Evolutionary conservation across 2,888 invertebrate species (phyloP).

Genomic region (Lasioglossum malachurum): DNA sequence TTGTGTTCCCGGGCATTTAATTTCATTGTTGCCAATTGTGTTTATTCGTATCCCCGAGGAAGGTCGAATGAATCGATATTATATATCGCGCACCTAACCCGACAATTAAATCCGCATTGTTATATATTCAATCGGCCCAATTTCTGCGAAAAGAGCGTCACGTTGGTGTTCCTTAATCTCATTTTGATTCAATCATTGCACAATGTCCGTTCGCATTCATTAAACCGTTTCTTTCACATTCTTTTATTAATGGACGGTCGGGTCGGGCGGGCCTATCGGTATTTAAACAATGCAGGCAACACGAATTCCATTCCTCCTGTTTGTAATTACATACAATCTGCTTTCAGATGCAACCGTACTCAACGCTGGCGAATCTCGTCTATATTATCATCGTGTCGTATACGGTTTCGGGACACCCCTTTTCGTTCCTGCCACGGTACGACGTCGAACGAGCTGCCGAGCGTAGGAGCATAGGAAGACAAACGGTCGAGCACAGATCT

Average conservation of each 20-base stretch:
- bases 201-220: conserved; percentile 49
- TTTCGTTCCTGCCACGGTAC: conserved; percentile 49
- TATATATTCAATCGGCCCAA: conserved; percentile 48
- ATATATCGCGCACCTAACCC: conserved; percentile 59
- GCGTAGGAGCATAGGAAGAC: conserved; percentile 43
- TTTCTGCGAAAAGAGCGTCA: conserved; percentile 55
- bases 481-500: conserved; percentile 33
- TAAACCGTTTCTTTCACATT: conserved; percentile 27
- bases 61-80: conserved; percentile 59
- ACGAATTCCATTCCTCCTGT: background rate
- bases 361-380: conserved; percentile 42
- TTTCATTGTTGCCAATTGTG: conserved; percentile 60
- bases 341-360: conserved; percentile 51
- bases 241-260: conserved; percentile 26
- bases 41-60: conserved; percentile 57
- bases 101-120: conserved; percentile 46
- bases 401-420: conserved; percentile 53
- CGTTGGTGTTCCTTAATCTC: conserved; percentile 28
- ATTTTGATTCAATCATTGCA: conserved; percentile 52
- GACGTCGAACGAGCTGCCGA: conserved; percentile 44
- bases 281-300: conserved; percentile 5
- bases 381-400: conserved; percentile 38
- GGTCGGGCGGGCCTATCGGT: background rate
- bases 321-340: background rate
- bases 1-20: conserved; percentile 41